Evolutionary conservation across 2,113 vertebrate species (phyloP).

Genomic region (Phoxinus phoxinus): DNA sequence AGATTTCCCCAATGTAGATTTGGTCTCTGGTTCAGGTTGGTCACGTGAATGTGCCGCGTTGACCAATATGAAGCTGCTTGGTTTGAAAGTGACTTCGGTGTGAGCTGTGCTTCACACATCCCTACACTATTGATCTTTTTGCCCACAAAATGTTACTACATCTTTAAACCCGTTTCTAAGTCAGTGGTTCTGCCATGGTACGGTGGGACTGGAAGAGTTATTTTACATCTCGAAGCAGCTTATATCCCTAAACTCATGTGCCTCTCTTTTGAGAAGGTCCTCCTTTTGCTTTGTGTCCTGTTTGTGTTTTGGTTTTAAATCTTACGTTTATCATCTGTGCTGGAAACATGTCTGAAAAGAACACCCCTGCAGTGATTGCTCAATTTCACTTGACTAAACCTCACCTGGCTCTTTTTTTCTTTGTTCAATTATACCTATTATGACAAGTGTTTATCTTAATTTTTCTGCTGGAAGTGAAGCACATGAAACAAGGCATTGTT

Average conservation of each 20-base stretch:
- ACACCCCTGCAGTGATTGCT: not conserved
- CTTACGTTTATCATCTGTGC: not conserved
- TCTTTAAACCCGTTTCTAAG: not conserved
- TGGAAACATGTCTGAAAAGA: not conserved
- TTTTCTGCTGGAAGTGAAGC: not conserved
- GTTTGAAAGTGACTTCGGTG: not conserved
- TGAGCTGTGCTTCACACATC: not conserved
- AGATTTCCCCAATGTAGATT: too few species aligned
- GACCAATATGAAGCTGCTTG: not conserved
- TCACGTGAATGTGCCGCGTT: not conserved
- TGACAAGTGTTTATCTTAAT: not conserved
- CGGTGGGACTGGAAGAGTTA: not conserved
- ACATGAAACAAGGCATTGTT: not conserved
- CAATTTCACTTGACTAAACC: not conserved
- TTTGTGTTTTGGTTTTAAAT: not conserved
- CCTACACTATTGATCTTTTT: not conserved
- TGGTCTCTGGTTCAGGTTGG: not conserved
- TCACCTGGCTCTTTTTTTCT: not conserved
- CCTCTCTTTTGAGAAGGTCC: not conserved
- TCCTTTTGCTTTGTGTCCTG: not conserved
- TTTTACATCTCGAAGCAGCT: not conserved
- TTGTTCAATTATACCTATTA: not conserved
- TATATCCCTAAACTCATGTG: not conserved
- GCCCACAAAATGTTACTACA: not conserved
- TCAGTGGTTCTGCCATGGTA: not conserved